Evolutionary conservation across 1,140 invertebrate species (phyloP).

Genomic region (Tachypleus tridentatus): DNA sequence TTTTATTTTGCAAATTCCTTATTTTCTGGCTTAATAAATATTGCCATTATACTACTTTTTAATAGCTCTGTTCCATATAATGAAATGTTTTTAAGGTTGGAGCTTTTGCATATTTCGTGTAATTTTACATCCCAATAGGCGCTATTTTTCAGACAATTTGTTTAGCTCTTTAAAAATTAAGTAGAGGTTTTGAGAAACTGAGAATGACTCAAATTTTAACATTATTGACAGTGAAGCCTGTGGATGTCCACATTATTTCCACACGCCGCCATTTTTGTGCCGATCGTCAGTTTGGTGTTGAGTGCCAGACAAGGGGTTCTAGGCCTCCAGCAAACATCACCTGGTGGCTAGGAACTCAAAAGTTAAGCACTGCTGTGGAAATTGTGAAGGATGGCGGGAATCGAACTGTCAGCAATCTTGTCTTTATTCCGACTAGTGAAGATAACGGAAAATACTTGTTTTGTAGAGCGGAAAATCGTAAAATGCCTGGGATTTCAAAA

Average conservation of each 20-base stretch:
- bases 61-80: no score
- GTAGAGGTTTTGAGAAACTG: no score
- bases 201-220: no score
- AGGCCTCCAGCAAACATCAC: neutral
- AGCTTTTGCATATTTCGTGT: no score
- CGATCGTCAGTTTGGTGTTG: neutral
- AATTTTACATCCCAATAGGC: no score
- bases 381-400: neutral
- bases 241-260: neutral
- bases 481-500: no score
- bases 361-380: neutral
- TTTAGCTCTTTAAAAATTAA: no score
- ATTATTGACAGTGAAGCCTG: slow-evolving; percentile 1
- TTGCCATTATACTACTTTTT: no score
- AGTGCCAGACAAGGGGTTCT: neutral
- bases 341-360: neutral
- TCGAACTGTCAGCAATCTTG: neutral
- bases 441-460: neutral
- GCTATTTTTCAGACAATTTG: no score
- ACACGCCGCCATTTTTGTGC: neutral
- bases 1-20: no score
- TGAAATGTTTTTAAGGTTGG: no score
- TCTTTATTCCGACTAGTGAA: neutral
- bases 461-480: neutral
- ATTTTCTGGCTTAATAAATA: no score